Base-by-base conservation (phyloP, 1,140 invertebrate genomes). In the Mactra quadrangularis region DNA sequence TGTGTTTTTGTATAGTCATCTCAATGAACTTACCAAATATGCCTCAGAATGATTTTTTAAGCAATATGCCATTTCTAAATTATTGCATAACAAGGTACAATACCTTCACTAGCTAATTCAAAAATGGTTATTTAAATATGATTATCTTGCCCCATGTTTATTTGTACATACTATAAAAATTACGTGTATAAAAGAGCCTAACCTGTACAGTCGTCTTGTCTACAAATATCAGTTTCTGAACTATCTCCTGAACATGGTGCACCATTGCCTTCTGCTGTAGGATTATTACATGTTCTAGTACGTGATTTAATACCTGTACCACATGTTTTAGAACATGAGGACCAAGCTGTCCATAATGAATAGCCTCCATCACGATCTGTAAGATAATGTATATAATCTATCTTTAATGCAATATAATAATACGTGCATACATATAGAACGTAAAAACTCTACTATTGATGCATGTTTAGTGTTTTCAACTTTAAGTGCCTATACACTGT, bases 331-430 rank as follows among this genome's bases (percentile, higher is more conserved):
- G 86, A 86, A 71, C 88, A 89, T 19, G 15, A 31, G 15, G 55
- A 57, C 83, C 84, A 89, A 6, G 15, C 33, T 25, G 19, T 22
- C 78, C 78, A 82, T 3, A 33, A 9, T n/a, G 53, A n/a, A 6
- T 57, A 57, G 3, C 78, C 78, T 25, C 85, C 85, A 60, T 86
- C 55, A 17, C 79, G 64, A 53, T 82, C 84, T 85, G 53, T 38
- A 57, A 74, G 1, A 62, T 68, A 53, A 53, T 0, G 82, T 13
- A 27, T 78, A 41, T 77, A 57, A 9, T 55, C 47, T 13, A 38
- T 50, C 1, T 50, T 31, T 22, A 22, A 50, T 82, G 94, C 94
- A 89, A 95, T 94, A 88, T 95, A 93, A 33, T 94, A 88, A 90
- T 95, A 94, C 94, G 86, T 11, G 57, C 87, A 45, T 27, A 59